phyloP scores from a whole-genome alignment of 1,140 invertebrate species.

The Tetramorium parvispinum region DNA sequence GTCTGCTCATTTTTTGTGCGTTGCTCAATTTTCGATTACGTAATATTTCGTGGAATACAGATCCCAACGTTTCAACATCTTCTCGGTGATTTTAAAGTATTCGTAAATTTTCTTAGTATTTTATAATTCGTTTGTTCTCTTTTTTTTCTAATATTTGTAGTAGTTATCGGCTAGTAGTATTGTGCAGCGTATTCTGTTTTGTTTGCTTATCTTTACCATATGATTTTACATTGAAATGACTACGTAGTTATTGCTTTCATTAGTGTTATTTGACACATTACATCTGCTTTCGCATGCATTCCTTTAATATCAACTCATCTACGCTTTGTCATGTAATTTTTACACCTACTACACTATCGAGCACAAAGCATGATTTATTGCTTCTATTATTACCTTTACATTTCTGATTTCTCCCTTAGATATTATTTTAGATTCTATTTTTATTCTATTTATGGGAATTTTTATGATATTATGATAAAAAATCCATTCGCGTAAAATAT shows the following conservation, averaged over 20 bases:
- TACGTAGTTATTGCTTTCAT: constrained; percentile 20
- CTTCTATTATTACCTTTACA: not conserved
- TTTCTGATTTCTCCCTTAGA: not conserved
- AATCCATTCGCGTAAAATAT: not conserved
- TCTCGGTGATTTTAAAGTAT: not conserved
- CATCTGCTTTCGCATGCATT: constrained; percentile 22
- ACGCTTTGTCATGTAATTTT: constrained; percentile 24
- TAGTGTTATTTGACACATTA: constrained; percentile 28
- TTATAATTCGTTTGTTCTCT: not conserved
- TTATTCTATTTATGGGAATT: not conserved
- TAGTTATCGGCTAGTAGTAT: not conserved
- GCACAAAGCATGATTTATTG: not conserved
- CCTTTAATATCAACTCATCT: constrained; percentile 8
- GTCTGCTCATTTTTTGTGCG: not conserved
- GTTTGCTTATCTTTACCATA: constrained; percentile 5
- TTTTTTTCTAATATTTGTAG: not conserved
- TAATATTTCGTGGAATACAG: constrained; percentile 11
- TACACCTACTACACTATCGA: not conserved
- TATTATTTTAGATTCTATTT: not conserved
- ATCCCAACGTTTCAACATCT: not conserved
- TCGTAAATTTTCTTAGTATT: not conserved
- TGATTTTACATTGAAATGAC: not conserved
- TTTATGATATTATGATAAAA: not conserved
- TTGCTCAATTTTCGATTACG: constrained; percentile 35
- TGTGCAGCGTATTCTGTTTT: not conserved